Evolutionary conservation across 2,797 vertebrate species (phyloP).

Genomic region (Sternarchorhynchus goeldii): DNA sequence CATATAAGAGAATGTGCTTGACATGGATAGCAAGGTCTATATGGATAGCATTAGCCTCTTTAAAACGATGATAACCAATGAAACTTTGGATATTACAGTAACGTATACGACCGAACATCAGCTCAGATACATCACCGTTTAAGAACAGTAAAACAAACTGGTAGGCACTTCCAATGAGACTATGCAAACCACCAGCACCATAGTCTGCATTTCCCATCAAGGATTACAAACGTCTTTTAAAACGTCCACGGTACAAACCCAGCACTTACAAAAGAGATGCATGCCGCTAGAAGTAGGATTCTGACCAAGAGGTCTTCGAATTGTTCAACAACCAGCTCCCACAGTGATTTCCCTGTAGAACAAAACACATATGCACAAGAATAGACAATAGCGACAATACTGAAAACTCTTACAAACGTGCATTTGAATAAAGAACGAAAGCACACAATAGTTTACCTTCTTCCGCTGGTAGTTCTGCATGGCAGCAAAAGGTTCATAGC

Average conservation of each 20-base stretch:
- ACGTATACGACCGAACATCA: too few species aligned
- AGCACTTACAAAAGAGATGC: constrained; percentile 99
- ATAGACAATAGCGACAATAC: background rate
- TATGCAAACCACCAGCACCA: background rate
- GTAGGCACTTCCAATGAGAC: too few species aligned
- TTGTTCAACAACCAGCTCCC: constrained; percentile 94
- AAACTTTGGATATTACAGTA: too few species aligned
- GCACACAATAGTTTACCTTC: constrained; percentile 80
- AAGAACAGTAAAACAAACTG: background rate
- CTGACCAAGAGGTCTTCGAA: constrained; percentile 98
- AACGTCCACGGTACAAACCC: background rate
- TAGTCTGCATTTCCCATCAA: background rate
- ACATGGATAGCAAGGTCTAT: too few species aligned
- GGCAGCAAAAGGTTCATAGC: constrained; percentile 63
- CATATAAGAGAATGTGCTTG: too few species aligned
- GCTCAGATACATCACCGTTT: too few species aligned
- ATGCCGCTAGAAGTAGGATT: constrained; percentile 96
- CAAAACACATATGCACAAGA: constrained; percentile 43
- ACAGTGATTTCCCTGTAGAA: constrained; percentile 91
- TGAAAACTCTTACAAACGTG: background rate
- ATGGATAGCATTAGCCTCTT: too few species aligned
- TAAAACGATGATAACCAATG: too few species aligned
- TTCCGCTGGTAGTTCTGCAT: constrained; percentile 92
- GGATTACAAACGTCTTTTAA: background rate
- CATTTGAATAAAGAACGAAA: background rate